Conservation (phyloP, 2,888 invertebrate genomes). For the Drosophila setosimentum region DNA sequence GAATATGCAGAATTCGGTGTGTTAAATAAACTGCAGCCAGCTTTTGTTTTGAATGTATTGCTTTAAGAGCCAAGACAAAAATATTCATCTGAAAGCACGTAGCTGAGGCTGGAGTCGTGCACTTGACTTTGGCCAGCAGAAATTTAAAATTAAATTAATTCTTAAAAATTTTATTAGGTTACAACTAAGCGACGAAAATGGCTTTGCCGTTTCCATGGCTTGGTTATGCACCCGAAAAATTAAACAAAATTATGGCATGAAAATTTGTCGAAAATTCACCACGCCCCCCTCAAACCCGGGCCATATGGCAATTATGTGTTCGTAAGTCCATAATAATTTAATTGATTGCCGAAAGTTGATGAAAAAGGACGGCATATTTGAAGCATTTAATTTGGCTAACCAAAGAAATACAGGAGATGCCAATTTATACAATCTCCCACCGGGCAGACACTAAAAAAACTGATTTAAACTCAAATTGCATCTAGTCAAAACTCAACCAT, state of each 20-base stretch:
- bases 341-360: constrained; percentile 60
- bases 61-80: constrained; percentile 43
- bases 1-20: constrained; percentile 38
- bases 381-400: constrained; percentile 47
- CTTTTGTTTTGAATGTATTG: constrained; percentile 18
- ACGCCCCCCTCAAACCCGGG: background rate
- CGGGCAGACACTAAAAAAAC: constrained; percentile 23
- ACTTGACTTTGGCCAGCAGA: constrained; percentile 69
- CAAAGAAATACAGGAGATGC: constrained; percentile 30
- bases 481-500: constrained; percentile 7
- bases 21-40: background rate
- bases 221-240: constrained; percentile 19
- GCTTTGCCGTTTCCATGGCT: constrained; percentile 38
- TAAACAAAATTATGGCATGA: constrained; percentile 37
- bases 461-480: constrained; percentile 40
- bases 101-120: constrained; percentile 40
- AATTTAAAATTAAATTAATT: constrained; percentile 75
- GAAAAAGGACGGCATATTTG: constrained; percentile 57
- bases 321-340: constrained; percentile 59
- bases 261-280: constrained; percentile 38
- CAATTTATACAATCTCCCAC: constrained; percentile 66
- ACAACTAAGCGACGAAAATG: constrained; percentile 54
- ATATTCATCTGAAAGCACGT: constrained; percentile 54
- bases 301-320: constrained; percentile 16
- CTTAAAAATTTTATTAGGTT: constrained; percentile 74